phyloP scores from a whole-genome alignment of 2,888 invertebrate species.

The Dinocampus coccinellae region DNA sequence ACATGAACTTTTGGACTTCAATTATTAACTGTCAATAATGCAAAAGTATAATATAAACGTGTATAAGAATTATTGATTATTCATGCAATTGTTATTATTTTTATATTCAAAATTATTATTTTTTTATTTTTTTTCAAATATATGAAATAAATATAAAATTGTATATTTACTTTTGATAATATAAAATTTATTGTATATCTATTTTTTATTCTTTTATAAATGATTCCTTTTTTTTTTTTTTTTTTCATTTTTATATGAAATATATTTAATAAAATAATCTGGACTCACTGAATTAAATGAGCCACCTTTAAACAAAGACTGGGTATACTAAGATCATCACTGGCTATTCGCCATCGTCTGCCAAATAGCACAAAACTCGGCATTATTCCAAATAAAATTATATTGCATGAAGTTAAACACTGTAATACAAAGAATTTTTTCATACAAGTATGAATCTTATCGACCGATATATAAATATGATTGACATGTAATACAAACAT shows the following conservation, averaged over 20 bases:
- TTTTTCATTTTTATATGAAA: too few species aligned
- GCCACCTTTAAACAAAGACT: constrained; percentile 78
- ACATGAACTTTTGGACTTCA: background rate
- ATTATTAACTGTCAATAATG: too few species aligned
- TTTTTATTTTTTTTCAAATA: too few species aligned
- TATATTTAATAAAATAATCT: background rate
- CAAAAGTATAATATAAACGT: too few species aligned
- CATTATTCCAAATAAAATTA: constrained; percentile 72
- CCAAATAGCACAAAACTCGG: constrained; percentile 86
- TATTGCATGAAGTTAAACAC: background rate
- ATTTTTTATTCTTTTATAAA: too few species aligned
- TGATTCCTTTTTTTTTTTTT: too few species aligned
- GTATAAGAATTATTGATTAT: too few species aligned
- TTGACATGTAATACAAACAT: background rate
- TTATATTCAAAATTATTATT: too few species aligned
- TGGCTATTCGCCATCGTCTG: constrained; percentile 86
- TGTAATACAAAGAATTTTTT: background rate
- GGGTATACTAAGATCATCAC: constrained; percentile 88
- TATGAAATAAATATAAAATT: too few species aligned
- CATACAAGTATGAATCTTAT: too few species aligned
- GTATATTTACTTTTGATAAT: too few species aligned
- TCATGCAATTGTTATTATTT: background rate
- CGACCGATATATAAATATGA: background rate
- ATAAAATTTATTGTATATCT: too few species aligned
- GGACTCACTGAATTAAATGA: constrained; percentile 81